These are phyloP conservation scores for Muraenolepis orangiensis DNA, from an alignment of 2,797 vertebrate species.

Conservation along the genomic window DNA sequence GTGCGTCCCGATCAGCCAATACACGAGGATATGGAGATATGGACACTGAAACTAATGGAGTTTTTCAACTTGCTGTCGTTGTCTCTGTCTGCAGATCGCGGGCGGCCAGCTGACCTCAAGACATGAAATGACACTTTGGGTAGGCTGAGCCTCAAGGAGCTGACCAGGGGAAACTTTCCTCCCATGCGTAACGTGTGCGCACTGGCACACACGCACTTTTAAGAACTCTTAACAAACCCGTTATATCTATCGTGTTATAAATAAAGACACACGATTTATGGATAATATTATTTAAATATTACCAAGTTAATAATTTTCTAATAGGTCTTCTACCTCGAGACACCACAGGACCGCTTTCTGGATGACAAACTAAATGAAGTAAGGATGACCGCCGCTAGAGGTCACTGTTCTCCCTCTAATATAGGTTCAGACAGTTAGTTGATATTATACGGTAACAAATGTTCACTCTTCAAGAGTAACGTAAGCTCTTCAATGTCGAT, in stretches of 20 bases:
- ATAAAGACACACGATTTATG: too few relatives aligned
- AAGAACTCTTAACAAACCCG: too few relatives aligned
- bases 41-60: not conserved
- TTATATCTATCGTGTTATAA: too few relatives aligned
- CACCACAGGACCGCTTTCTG: not conserved
- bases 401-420: conserved; percentile 20
- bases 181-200: not conserved
- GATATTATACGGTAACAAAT: too few relatives aligned
- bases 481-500: conserved; percentile 10
- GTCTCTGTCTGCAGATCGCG: not conserved
- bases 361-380: conserved; percentile 1
- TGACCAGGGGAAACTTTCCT: not conserved
- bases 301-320: too few relatives aligned
- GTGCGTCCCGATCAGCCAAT: not conserved
- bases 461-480: not conserved
- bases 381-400: conserved; percentile 42
- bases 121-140: not conserved
- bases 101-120: too few relatives aligned
- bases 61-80: not conserved
- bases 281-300: too few relatives aligned
- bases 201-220: too few relatives aligned
- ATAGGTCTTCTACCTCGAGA: not conserved
- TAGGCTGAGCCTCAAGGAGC: not conserved
- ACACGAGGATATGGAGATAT: not conserved
- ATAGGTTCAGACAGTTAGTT: not conserved